phyloP scores from a whole-genome alignment of 2,113 vertebrate species.

The Rhinopomastus cyanomelas region DNA sequence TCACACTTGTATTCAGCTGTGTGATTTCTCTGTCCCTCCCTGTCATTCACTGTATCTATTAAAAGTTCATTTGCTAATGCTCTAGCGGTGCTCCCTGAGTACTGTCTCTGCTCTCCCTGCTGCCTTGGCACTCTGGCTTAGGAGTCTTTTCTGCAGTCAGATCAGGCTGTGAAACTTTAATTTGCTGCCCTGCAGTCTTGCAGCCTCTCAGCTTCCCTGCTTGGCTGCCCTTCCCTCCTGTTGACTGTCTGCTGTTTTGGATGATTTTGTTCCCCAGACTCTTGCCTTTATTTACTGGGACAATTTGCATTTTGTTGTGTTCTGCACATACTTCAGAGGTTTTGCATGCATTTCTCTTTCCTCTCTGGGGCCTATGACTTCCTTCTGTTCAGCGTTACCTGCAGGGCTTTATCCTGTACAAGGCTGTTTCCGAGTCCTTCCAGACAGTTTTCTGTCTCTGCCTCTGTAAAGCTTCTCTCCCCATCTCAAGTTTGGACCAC shows the following conservation, averaged over 20 bases:
- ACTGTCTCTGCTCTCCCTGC: background rate
- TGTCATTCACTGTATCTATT: background rate
- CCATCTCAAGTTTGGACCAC: background rate
- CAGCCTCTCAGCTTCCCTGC: background rate
- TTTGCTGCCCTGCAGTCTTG: background rate
- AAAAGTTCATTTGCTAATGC: background rate
- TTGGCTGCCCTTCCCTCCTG: constrained; percentile 3
- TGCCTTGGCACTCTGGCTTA: background rate
- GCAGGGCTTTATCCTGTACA: background rate
- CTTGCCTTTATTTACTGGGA: background rate
- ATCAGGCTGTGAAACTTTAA: background rate
- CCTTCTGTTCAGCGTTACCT: background rate
- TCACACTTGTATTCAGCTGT: accelerated
- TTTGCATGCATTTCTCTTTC: background rate
- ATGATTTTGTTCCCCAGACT: background rate
- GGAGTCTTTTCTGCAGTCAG: background rate
- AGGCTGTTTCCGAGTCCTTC: background rate
- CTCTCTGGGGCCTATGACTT: background rate
- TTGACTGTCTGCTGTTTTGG: background rate
- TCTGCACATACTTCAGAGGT: background rate
- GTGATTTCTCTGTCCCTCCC: background rate
- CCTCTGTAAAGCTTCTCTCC: background rate
- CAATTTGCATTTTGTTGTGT: constrained; percentile 8
- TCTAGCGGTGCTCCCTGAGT: background rate
- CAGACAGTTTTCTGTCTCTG: background rate